phyloP scores from a whole-genome alignment of 1,140 invertebrate species.

The Atta texana region DNA sequence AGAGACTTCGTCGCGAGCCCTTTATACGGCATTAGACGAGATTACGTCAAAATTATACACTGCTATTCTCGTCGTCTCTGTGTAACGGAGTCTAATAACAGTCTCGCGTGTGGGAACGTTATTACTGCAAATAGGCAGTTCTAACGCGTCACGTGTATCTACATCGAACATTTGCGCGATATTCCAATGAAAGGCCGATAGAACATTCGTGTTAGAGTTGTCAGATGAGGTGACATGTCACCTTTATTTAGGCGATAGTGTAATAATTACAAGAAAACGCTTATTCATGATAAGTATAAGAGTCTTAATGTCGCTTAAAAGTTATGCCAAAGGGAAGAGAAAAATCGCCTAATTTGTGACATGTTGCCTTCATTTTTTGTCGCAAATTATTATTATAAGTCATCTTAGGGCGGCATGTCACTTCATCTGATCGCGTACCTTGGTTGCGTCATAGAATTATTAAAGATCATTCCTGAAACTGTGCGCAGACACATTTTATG shows the following conservation, averaged over 20 bases:
- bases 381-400: too few species aligned
- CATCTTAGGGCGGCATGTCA: too few species aligned
- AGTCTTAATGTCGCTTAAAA: too few species aligned
- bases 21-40: not conserved
- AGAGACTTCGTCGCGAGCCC: not conserved
- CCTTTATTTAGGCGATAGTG: too few species aligned
- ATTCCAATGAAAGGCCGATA: not conserved
- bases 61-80: constrained; percentile 33
- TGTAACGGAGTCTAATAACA: constrained; percentile 17
- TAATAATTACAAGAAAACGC: too few species aligned
- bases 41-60: constrained; percentile 33
- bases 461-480: not conserved
- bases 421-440: too few species aligned
- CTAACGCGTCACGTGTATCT: not conserved
- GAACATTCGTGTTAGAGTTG: not conserved
- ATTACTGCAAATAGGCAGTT: not conserved
- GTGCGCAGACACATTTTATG: constrained; percentile 1
- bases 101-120: constrained; percentile 19
- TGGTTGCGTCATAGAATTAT: not conserved
- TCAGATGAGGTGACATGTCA: too few species aligned
- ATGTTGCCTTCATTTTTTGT: too few species aligned
- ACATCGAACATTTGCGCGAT: not conserved
- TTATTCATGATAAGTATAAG: too few species aligned
- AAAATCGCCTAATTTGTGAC: too few species aligned
- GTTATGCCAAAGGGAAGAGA: too few species aligned